These are phyloP conservation scores for Sitophilus oryzae DNA, from an alignment of 1,140 invertebrate species.

Conservation along the genomic window DNA sequence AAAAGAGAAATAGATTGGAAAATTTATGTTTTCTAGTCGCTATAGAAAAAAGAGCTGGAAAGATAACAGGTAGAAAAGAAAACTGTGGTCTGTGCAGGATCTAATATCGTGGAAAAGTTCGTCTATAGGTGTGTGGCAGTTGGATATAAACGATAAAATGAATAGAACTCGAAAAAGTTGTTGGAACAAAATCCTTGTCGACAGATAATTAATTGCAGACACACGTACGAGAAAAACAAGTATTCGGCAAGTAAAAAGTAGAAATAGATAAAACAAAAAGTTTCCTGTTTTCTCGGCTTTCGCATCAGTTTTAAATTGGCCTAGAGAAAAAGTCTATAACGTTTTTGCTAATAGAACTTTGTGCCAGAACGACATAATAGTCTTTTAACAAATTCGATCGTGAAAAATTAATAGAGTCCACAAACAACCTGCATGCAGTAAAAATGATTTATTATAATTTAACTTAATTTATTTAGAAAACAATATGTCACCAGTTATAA, in stretches of 20 bases:
- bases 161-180: slow-evolving; percentile 32
- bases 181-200: slow-evolving; percentile 30
- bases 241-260: slow-evolving; percentile 25
- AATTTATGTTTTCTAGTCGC: no score
- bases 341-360: neutral
- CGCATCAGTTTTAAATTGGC: slow-evolving; percentile 29
- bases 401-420: no score
- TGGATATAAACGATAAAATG: slow-evolving; percentile 31
- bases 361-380: neutral
- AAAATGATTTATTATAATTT: no score
- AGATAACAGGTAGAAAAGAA: slow-evolving; percentile 3
- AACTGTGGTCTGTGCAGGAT: neutral
- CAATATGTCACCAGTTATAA: no score
- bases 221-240: slow-evolving; percentile 26
- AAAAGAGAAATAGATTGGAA: neutral
- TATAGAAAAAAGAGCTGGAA: no score
- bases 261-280: slow-evolving; percentile 31
- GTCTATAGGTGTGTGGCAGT: slow-evolving; percentile 29
- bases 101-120: slow-evolving; percentile 15
- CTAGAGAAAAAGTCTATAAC: slow-evolving; percentile 14
- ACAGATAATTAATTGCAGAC: slow-evolving; percentile 33
- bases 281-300: slow-evolving; percentile 25
- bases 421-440: no score
- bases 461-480: no score
- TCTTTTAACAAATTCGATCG: neutral